Conservation (phyloP, 2,797 vertebrate genomes). For the Calcarius lapponicus region DNA sequence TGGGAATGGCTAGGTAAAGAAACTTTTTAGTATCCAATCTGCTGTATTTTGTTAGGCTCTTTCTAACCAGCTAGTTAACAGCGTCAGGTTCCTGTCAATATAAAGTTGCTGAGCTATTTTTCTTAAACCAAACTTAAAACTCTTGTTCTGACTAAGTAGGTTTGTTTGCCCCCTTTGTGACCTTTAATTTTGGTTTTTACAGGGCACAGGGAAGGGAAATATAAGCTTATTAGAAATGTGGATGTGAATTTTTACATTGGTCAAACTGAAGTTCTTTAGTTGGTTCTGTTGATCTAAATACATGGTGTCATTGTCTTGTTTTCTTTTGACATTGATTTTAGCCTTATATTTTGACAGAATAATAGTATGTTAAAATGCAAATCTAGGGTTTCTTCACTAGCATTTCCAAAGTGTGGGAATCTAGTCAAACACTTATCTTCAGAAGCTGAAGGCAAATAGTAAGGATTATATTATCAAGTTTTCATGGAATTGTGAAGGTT, state of each 20-base stretch:
- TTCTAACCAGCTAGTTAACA: not conserved
- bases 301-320: conserved; percentile 13
- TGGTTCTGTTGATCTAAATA: conserved; percentile 48
- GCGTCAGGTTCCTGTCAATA: not conserved
- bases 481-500: conserved; percentile 36
- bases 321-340: conserved; percentile 16
- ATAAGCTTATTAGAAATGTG: conserved; percentile 15
- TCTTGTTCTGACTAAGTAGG: not conserved
- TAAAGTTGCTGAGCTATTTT: not conserved
- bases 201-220: conserved; percentile 10
- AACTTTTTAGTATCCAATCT: not conserved
- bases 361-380: conserved; percentile 29
- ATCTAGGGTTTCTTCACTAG: conserved; percentile 37
- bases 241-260: conserved; percentile 49
- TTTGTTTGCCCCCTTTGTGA: conserved; percentile 5
- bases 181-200: conserved; percentile 48
- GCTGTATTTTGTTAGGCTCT: not conserved
- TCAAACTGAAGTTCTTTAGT: conserved; percentile 25
- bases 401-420: conserved; percentile 6
- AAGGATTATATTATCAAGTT: conserved; percentile 24
- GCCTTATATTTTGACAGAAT: conserved; percentile 29
- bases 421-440: conserved; percentile 13
- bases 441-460: conserved; percentile 17
- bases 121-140: not conserved
- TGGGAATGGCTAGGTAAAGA: conserved; percentile 96